A percentile compares a stretch with the other conserved stretches of the same genome.
phyloP scores from a whole-genome alignment of 2,888 invertebrate genomes.

The Orthonychiurus folsomi region DNA sequence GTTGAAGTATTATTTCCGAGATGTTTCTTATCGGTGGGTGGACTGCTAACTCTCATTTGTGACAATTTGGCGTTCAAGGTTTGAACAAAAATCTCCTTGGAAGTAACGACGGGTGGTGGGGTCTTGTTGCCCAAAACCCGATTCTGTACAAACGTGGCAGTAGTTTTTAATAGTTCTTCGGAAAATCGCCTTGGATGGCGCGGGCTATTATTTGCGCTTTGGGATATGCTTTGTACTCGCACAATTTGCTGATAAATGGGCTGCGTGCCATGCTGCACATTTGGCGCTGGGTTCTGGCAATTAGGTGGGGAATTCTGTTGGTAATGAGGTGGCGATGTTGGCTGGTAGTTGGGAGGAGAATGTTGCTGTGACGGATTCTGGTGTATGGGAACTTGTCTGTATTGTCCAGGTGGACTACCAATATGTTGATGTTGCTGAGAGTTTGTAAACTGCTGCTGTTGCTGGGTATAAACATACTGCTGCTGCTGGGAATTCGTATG shows the following conservation, averaged over 20 bases:
- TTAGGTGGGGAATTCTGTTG: neutral
- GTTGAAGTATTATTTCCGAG: constrained; percentile 8
- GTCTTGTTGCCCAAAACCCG: constrained; percentile 34
- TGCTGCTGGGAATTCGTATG: constrained; percentile 7
- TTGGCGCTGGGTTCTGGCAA: no score
- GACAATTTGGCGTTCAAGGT: constrained; percentile 35
- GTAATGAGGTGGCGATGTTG: constrained; percentile 47
- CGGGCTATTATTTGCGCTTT: constrained; percentile 17
- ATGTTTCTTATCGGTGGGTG: constrained; percentile 25
- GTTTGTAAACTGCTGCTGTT: constrained; percentile 16
- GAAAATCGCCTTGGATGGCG: constrained; percentile 30
- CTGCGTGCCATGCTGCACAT: no score
- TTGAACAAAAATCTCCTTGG: constrained; percentile 37
- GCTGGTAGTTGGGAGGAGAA: constrained; percentile 40
- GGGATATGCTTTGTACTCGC: constrained; percentile 4
- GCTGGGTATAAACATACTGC: constrained; percentile 21
- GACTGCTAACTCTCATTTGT: constrained; percentile 29
- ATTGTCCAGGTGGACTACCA: constrained; percentile 4
- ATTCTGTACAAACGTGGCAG: constrained; percentile 34
- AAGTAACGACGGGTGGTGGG: constrained; percentile 31
- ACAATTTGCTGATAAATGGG: constrained; percentile 33
- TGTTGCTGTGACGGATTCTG: constrained; percentile 8
- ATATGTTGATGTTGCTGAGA: constrained; percentile 6
- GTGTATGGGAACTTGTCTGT: constrained; percentile 9
- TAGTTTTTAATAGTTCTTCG: constrained; percentile 35